Conservation (phyloP, 2,797 vertebrate genomes). For the Phalloptychus januarius region DNA sequence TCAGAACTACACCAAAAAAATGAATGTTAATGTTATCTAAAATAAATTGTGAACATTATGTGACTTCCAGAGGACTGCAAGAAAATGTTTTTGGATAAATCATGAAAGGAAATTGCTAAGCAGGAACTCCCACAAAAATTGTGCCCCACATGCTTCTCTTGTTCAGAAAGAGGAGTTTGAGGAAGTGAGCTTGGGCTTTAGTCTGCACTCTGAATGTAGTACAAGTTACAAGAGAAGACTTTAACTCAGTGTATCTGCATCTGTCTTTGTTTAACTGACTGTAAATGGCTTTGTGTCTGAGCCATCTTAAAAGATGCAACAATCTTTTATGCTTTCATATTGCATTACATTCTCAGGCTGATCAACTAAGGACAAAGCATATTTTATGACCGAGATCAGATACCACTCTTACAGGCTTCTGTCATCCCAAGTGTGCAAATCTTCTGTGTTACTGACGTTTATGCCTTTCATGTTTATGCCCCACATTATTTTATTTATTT, state of each 20-base stretch:
- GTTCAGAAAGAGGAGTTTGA: background rate
- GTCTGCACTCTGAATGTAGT: slow-evolving; percentile 5
- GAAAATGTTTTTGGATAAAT: background rate
- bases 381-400: background rate
- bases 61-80: background rate
- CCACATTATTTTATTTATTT: background rate
- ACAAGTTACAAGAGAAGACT: slow-evolving; percentile 5
- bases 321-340: background rate
- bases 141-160: background rate
- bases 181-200: background rate
- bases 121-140: background rate
- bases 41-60: background rate
- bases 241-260: background rate
- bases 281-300: slow-evolving; percentile 13
- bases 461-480: background rate
- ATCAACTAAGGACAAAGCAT: slow-evolving; percentile 25
- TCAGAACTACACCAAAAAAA: background rate
- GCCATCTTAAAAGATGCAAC: slow-evolving; percentile 18
- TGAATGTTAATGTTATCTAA: background rate
- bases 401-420: slow-evolving; percentile 10
- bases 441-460: background rate
- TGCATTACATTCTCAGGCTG: slow-evolving; percentile 14
- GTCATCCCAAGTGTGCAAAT: slow-evolving; percentile 1
- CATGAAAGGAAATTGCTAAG: background rate
- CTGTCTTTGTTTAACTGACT: slow-evolving; percentile 13